A percentile compares a stretch with the other conserved stretches of the same genome.
These are phyloP conservation scores for Prunella strophiata DNA, from an alignment of 2,797 vertebrate species.

Conservation along the genomic window DNA sequence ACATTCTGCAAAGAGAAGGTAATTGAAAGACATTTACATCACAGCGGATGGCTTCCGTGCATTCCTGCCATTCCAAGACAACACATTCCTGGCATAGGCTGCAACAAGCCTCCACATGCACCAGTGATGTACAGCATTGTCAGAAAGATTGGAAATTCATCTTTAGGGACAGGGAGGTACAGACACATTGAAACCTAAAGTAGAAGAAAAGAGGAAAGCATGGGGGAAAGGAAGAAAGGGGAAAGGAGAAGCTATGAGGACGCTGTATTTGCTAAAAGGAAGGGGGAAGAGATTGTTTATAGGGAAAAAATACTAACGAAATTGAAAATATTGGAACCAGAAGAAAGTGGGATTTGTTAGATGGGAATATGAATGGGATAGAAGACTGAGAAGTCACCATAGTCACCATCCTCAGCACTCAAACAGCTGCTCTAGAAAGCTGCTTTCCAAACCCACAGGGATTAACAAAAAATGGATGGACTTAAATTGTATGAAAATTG, in stretches of 20 bases:
- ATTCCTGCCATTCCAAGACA: slow-evolving; percentile 15
- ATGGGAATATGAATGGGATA: not conserved
- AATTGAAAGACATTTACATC: not conserved
- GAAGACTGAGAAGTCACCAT: not conserved
- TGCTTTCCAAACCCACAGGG: not conserved
- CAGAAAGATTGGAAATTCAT: not conserved
- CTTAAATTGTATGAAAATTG: slow-evolving; percentile 10
- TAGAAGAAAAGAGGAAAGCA: not conserved
- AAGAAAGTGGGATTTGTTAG: not conserved
- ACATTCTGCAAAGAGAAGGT: not conserved
- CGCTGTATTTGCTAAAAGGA: not conserved
- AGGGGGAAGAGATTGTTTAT: not conserved
- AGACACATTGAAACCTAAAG: not conserved
- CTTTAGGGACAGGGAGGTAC: not conserved
- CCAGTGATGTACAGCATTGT: not conserved
- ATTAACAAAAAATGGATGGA: slow-evolving; percentile 17
- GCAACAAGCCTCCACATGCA: not conserved
- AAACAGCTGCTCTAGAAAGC: slow-evolving; percentile 25
- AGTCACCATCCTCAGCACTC: not conserved
- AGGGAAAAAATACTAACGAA: not conserved
- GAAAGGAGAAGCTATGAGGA: not conserved
- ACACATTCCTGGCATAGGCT: slow-evolving; percentile 4
- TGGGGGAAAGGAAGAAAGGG: not conserved
- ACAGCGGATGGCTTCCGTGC: not conserved
- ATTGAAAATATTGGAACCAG: accelerated